phyloP scores from a whole-genome alignment of 2,797 vertebrate species.

The Lemur catta region DNA sequence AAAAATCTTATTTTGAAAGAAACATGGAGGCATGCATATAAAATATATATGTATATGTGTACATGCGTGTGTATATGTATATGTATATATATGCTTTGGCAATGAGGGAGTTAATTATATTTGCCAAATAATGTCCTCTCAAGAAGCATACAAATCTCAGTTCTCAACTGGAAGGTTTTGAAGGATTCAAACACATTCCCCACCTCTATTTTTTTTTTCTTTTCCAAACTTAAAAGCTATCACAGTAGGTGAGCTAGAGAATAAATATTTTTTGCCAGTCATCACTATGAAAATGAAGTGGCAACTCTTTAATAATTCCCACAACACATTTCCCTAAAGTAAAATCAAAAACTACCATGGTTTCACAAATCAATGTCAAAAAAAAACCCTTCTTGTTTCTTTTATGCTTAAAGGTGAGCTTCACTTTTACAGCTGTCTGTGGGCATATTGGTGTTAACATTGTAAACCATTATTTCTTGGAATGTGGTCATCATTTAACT shows the following conservation, averaged over 20 bases:
- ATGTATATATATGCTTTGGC: neutral
- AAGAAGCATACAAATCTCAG: neutral
- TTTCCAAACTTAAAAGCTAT: slow-evolving; percentile 27
- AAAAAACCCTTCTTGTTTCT: neutral
- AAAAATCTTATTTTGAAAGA: slow-evolving; percentile 61
- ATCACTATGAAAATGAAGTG: slow-evolving; percentile 16
- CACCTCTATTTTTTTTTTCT: neutral
- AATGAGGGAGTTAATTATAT: slow-evolving; percentile 52
- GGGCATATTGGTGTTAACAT: neutral
- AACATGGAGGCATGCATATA: slow-evolving; percentile 52
- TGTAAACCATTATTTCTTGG: neutral
- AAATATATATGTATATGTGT: neutral
- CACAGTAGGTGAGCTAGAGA: neutral
- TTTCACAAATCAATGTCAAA: neutral
- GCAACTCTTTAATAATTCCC: neutral
- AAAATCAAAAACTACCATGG: neutral
- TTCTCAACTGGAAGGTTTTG: neutral
- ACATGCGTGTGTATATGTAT: accelerated
- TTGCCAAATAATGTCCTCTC: slow-evolving; percentile 69
- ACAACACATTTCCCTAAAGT: neutral
- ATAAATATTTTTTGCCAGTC: neutral
- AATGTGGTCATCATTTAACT: neutral
- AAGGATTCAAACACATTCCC: neutral
- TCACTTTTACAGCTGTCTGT: neutral
- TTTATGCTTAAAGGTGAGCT: neutral